phyloP scores from a whole-genome alignment of 2,113 vertebrate species.

The Pygoscelis antarcticus region DNA sequence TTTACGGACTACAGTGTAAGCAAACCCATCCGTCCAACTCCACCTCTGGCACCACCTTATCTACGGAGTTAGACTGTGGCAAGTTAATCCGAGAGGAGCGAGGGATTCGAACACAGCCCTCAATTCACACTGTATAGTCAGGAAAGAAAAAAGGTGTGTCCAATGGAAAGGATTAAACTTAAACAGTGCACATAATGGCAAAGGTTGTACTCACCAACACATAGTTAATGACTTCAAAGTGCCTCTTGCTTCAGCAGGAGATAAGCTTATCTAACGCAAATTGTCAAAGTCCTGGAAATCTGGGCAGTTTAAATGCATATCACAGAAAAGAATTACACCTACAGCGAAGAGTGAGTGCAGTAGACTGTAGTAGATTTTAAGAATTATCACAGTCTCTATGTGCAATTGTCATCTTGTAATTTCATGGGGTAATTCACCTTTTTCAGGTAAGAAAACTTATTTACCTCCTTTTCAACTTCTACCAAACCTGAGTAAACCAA shows the following conservation, averaged over 20 bases:
- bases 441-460: slow-evolving; percentile 43
- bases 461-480: not conserved
- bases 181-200: not conserved
- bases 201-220: not conserved
- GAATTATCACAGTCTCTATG: not conserved
- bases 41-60: slow-evolving; percentile 89
- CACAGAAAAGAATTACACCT: not conserved
- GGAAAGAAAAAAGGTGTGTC: slow-evolving; percentile 77
- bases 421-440: not conserved
- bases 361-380: not conserved
- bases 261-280: not conserved
- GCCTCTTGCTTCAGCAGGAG: not conserved
- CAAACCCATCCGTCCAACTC: slow-evolving; percentile 88
- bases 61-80: slow-evolving; percentile 94
- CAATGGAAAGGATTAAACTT: not conserved
- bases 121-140: slow-evolving; percentile 77
- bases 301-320: not conserved
- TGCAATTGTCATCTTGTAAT: not conserved
- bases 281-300: not conserved
- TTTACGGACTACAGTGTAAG: slow-evolving; percentile 89
- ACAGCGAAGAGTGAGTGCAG: not conserved
- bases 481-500: not conserved
- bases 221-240: not conserved
- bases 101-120: slow-evolving; percentile 76
- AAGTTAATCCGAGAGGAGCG: slow-evolving; percentile 87